phyloP scores from a whole-genome alignment of 2,888 invertebrate genomes.

The Rapana venosa region DNA sequence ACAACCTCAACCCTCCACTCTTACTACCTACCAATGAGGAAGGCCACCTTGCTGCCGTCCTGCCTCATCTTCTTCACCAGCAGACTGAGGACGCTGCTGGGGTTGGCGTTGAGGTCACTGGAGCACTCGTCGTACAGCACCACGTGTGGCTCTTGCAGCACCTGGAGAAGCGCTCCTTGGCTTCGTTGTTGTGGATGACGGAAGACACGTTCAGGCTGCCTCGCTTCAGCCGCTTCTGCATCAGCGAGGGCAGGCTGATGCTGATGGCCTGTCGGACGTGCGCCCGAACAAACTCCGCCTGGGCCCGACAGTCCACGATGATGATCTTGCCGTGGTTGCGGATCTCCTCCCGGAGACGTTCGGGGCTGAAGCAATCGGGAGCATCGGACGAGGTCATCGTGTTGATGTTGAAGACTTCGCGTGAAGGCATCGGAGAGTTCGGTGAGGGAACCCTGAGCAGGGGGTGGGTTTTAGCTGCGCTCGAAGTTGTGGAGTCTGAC shows the following conservation, averaged over 20 bases:
- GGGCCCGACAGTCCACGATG: constrained; percentile 91
- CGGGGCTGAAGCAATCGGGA: constrained; percentile 57
- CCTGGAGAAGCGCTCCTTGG: constrained; percentile 84
- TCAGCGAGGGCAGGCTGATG: constrained; percentile 93
- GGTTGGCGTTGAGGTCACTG: constrained; percentile 65
- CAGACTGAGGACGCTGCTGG: constrained; percentile 69
- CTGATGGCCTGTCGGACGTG: constrained; percentile 94
- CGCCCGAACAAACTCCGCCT: constrained; percentile 88
- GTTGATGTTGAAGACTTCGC: constrained; percentile 47
- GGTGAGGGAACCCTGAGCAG: background rate
- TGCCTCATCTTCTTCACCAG: constrained; percentile 89
- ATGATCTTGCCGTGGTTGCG: constrained; percentile 75
- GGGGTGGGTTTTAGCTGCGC: background rate
- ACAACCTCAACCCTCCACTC: too few relatives aligned
- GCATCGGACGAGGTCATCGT: constrained; percentile 57
- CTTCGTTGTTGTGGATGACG: constrained; percentile 91
- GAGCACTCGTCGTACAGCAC: constrained; percentile 76
- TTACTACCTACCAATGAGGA: constrained; percentile 87
- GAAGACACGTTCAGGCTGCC: constrained; percentile 93
- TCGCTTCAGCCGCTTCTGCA: constrained; percentile 91
- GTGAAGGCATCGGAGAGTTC: constrained; percentile 55
- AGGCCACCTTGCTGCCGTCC: constrained; percentile 91
- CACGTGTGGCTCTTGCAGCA: constrained; percentile 82
- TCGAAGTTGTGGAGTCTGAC: background rate
- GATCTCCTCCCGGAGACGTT: constrained; percentile 59